Evolutionary conservation across 2,113 vertebrate species (phyloP).

Genomic region (Tylochromis polylepis): DNA sequence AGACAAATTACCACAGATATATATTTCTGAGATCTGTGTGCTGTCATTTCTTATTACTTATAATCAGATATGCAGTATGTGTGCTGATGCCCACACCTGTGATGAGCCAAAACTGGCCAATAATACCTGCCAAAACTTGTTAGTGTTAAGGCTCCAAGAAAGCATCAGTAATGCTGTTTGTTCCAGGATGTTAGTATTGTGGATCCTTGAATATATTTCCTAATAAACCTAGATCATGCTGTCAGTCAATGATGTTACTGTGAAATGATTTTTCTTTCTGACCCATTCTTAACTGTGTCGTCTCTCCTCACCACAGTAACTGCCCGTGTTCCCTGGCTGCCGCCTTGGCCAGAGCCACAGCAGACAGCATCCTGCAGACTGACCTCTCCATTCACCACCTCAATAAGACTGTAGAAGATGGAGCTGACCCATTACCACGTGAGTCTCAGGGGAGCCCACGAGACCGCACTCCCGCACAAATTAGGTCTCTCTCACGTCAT

Average conservation of each 20-base stretch:
- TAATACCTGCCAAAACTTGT: background rate
- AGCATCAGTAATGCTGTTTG: background rate
- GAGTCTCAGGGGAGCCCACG: constrained; percentile 60
- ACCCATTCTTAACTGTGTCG: background rate
- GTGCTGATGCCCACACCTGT: background rate
- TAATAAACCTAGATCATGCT: background rate
- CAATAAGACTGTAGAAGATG: constrained; percentile 83
- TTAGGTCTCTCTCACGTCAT: constrained; percentile 38
- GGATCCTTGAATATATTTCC: background rate
- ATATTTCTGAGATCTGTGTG: background rate
- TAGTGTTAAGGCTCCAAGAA: background rate
- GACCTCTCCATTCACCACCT: constrained; percentile 86
- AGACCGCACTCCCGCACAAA: constrained; percentile 17
- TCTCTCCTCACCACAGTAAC: constrained; percentile 76
- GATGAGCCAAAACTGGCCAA: background rate
- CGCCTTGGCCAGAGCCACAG: constrained; percentile 88
- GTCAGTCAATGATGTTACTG: background rate
- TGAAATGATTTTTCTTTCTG: background rate
- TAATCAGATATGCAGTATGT: background rate
- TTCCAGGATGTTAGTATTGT: background rate
- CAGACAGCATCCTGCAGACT: constrained; percentile 87
- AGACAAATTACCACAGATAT: background rate
- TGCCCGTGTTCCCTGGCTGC: constrained; percentile 94
- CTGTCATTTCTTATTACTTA: background rate
- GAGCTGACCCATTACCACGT: constrained; percentile 85